Percentiles rank a stretch among this genome's conserved stretches.
phyloP scores from a whole-genome alignment of 23 tunicate genomes.

The Trididemnum nubilum region DNA sequence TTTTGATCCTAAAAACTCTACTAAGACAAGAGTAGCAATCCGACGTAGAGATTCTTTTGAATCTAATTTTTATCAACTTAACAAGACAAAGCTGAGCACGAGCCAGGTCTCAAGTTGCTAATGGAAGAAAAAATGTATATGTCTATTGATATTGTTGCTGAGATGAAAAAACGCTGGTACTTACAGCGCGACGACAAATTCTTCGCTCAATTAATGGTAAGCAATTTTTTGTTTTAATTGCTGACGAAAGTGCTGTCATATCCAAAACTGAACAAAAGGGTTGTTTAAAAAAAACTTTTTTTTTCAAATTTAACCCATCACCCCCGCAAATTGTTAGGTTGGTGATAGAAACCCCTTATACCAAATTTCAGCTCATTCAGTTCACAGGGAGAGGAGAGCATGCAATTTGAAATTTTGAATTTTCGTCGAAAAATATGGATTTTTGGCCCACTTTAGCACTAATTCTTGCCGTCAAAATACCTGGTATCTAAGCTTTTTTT shows the following conservation, averaged over 20 bases:
- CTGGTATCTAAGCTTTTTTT: too few species aligned
- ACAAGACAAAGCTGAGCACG: constrained; percentile 29
- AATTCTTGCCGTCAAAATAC: too few species aligned
- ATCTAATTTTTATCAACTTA: constrained; percentile 17
- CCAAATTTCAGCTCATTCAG: too few species aligned
- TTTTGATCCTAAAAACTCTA: constrained; percentile 10
- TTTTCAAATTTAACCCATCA: too few species aligned
- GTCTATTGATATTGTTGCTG: constrained; percentile 26
- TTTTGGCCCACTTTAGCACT: too few species aligned
- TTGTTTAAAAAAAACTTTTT: too few species aligned
- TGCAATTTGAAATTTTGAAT: too few species aligned
- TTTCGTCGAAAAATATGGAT: too few species aligned
- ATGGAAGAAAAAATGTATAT: constrained; percentile 29
- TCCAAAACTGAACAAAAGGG: constrained; percentile 24
- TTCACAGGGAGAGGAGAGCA: too few species aligned
- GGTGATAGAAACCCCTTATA: too few species aligned
- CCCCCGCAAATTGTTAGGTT: too few species aligned
- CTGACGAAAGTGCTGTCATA: constrained; percentile 26
- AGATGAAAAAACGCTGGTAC: constrained; percentile 22
- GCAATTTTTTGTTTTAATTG: constrained; percentile 26
- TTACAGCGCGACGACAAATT: constrained; percentile 31
- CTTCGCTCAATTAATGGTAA: constrained; percentile 32
- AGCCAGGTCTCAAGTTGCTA: constrained; percentile 25
- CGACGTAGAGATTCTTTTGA: constrained; percentile 33
- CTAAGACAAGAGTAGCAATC: constrained; percentile 23